Conservation (phyloP, 2,888 invertebrate species). For the Drosophila neotestacea region DNA sequence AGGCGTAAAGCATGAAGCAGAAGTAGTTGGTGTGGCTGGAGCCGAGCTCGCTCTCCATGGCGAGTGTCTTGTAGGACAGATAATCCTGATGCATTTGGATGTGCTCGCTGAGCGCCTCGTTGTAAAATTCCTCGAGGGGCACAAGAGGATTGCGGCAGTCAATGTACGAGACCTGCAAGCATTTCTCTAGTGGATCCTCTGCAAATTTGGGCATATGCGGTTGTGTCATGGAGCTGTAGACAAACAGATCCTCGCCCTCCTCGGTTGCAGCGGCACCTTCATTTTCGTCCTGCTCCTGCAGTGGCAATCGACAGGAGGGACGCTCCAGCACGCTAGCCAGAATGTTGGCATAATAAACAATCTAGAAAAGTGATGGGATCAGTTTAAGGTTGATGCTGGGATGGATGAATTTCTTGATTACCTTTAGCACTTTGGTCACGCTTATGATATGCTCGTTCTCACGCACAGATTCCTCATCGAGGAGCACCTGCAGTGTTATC, state of each 20-base stretch:
- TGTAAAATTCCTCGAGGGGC: constrained; percentile 96
- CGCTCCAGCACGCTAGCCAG: constrained; percentile 92
- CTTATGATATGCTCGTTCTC: constrained; percentile 94
- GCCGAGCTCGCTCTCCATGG: constrained; percentile 77
- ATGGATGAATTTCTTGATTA: constrained; percentile 65
- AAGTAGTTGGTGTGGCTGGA: constrained; percentile 88
- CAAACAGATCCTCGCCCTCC: constrained; percentile 83
- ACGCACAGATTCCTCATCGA: constrained; percentile 91
- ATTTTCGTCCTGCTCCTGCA: constrained; percentile 38
- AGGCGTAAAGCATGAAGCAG: constrained; percentile 95
- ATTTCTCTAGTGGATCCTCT: constrained; percentile 87
- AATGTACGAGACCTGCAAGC: constrained; percentile 87
- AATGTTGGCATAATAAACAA: constrained; percentile 95
- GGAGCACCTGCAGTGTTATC: constrained; percentile 93
- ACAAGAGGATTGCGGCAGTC: constrained; percentile 94
- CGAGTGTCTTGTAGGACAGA: constrained; percentile 92
- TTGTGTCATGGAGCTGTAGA: constrained; percentile 80
- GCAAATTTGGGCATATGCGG: constrained; percentile 83
- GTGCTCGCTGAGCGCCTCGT: constrained; percentile 95
- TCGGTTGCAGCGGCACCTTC: constrained; percentile 42
- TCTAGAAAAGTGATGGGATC: constrained; percentile 80
- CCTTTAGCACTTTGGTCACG: constrained; percentile 95
- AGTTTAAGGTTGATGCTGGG: not conserved
- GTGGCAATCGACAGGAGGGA: constrained; percentile 85
- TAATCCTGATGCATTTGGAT: constrained; percentile 98